Conservation (phyloP, 2,797 vertebrate genomes). For the Propithecus deckenii region DNA sequence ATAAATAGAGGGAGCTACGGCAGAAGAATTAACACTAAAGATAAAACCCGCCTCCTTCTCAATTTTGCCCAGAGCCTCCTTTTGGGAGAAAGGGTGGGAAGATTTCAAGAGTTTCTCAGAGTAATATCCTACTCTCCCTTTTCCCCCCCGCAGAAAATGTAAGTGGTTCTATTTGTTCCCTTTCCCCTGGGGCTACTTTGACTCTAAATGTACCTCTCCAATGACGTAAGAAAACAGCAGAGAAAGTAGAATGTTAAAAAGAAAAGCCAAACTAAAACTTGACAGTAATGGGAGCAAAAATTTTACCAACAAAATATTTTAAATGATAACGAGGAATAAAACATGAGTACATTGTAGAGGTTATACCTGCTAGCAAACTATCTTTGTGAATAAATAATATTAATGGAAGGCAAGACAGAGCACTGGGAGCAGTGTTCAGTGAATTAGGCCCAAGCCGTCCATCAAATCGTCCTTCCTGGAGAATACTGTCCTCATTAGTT, state of each 20-base stretch:
- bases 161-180: not conserved
- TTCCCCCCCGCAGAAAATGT: not conserved
- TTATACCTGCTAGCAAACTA: not conserved
- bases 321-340: not conserved
- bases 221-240: not conserved
- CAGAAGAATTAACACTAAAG: not conserved
- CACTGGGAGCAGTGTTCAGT: not conserved
- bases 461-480: not conserved
- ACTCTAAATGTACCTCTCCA: not conserved
- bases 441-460: not conserved
- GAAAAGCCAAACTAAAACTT: not conserved
- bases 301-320: not conserved
- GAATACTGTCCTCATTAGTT: not conserved
- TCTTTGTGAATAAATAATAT: not conserved
- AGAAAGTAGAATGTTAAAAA: not conserved
- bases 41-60: not conserved
- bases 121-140: not conserved
- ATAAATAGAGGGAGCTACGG: not conserved
- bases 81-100: not conserved
- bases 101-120: not conserved
- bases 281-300: not conserved
- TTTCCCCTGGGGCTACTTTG: not conserved
- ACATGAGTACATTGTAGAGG: not conserved
- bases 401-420: not conserved
- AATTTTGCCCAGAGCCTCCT: not conserved